Conservation (phyloP, 2,797 vertebrate species). For the Saxicola maurus region DNA sequence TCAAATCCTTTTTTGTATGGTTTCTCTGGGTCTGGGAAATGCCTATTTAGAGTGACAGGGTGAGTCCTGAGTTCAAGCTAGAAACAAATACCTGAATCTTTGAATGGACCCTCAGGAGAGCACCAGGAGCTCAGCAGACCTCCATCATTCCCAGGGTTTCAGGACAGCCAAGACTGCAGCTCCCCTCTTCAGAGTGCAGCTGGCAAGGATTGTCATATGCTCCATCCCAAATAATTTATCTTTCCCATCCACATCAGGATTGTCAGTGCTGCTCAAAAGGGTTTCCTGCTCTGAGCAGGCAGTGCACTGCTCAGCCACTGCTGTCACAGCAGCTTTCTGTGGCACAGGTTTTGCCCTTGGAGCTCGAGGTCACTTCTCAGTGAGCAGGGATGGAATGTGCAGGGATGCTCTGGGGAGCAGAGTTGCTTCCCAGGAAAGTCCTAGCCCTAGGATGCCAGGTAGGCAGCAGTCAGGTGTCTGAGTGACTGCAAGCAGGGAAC, state of each 20-base stretch:
- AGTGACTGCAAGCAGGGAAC: neutral
- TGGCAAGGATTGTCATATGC: neutral
- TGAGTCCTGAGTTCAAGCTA: neutral
- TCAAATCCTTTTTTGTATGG: neutral
- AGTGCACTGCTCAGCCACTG: neutral
- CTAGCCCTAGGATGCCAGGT: rapidly evolving
- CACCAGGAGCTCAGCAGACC: neutral
- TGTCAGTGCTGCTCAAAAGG: neutral
- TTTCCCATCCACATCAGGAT: neutral
- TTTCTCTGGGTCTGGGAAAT: neutral
- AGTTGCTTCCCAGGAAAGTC: neutral
- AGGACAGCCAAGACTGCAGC: neutral
- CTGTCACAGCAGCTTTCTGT: neutral
- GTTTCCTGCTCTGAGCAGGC: neutral
- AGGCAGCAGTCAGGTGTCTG: neutral
- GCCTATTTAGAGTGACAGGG: neutral
- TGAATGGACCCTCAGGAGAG: neutral
- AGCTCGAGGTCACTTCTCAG: neutral
- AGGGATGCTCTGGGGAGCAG: neutral
- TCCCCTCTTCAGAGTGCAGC: neutral
- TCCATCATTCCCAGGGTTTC: neutral
- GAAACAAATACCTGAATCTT: neutral
- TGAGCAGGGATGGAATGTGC: rapidly evolving
- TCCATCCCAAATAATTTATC: neutral
- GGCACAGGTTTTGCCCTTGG: neutral